Percentiles rank a stretch among this genome's conserved stretches.
Conservation (phyloP, 2,888 invertebrate genomes). For the Synanthedon tipuliformis region DNA sequence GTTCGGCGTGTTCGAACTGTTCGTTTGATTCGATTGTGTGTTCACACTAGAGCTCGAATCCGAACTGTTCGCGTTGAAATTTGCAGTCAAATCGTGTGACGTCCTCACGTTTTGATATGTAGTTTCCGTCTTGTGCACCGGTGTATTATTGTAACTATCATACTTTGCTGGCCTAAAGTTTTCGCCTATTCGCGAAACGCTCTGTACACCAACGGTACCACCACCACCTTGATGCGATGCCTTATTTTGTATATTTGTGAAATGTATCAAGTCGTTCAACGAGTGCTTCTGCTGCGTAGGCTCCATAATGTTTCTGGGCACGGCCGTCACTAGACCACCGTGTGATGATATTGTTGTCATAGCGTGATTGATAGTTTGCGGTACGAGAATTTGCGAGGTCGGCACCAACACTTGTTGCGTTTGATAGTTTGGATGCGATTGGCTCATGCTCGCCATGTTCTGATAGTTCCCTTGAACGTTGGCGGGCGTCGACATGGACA, state of each 20-base stretch:
- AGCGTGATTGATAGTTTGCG: conserved; percentile 20
- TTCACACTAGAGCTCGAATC: conserved; percentile 79
- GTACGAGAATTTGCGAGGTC: conserved; percentile 18
- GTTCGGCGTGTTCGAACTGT: conserved; percentile 77
- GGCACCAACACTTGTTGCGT: conserved; percentile 7
- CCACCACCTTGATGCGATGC: conserved; percentile 18
- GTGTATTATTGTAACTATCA: conserved; percentile 37
- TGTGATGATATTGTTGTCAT: conserved; percentile 23
- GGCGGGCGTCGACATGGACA: conserved; percentile 54
- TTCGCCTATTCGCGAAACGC: conserved; percentile 38
- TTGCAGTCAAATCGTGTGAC: conserved; percentile 38
- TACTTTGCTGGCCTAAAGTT: conserved; percentile 34
- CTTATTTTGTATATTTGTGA: conserved; percentile 36
- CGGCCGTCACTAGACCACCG: conserved; percentile 24
- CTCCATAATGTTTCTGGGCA: conserved; percentile 40
- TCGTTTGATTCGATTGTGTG: conserved; percentile 67
- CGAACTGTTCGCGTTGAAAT: conserved; percentile 57
- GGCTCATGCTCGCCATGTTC: conserved; percentile 50
- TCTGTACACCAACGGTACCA: conserved; percentile 36
- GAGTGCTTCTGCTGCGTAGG: conserved; percentile 41
- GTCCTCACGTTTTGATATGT: conserved; percentile 47
- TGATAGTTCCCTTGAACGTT: conserved; percentile 39
- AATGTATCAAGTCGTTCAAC: conserved; percentile 43
- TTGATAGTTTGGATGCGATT: conserved; percentile 43
- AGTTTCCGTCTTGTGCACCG: conserved; percentile 36